Base-by-base conservation (phyloP, 2,888 invertebrate genomes). In the Zhuqinia jingwanae region DNA sequence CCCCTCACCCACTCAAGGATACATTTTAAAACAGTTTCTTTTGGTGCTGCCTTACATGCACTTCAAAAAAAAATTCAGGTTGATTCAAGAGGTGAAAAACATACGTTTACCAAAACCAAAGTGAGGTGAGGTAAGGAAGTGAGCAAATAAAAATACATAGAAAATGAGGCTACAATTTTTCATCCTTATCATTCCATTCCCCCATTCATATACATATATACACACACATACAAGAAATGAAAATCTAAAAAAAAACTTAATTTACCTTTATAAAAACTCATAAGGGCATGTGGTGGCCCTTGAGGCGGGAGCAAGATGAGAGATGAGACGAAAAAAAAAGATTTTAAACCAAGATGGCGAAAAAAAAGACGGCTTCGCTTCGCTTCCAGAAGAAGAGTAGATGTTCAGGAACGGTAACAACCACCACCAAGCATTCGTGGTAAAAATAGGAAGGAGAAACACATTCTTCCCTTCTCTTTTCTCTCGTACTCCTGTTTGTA, bases 211-310 rank as follows among this genome's bases (percentile, higher is more conserved):
- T n/a, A n/a, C n/a, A n/a, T n/a, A n/a, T n/a, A n/a, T n/a, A n/a
- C n/a, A n/a, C n/a, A n/a, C n/a, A n/a, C n/a, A n/a, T n/a, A n/a
- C 50, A 78, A 63, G 45, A 60, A 78, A 45, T 30, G 20, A 76
- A 27, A 79, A 27, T 53, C 68, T 63, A 6, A 65, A 63, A 68
- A 8, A 15, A 65, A 65, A 17, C 53, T 58, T 42, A 81, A 70
- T 70, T 73, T 73, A n/a, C 73, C 45, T 73, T 73, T 73, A 73
- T 82, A 73, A 82, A 82, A 45, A 60, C 60, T 82, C 73, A 82
- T 58, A 81, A 73, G 81, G 60, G 22, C 70, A 17, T 73, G 22
- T 42, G n/a, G n/a, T n/a, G 73, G 53, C 58, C 73, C 73, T 82
- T 58, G 45, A 73, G 73, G 81, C 81, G 45, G 56, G 22, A 68